Evolutionary conservation across 35 echinoderm and acorn worm genomes (phyloP), one percentile per base, ranked within the genome.

Genomic region (Apostichopus japonicus): DNA sequence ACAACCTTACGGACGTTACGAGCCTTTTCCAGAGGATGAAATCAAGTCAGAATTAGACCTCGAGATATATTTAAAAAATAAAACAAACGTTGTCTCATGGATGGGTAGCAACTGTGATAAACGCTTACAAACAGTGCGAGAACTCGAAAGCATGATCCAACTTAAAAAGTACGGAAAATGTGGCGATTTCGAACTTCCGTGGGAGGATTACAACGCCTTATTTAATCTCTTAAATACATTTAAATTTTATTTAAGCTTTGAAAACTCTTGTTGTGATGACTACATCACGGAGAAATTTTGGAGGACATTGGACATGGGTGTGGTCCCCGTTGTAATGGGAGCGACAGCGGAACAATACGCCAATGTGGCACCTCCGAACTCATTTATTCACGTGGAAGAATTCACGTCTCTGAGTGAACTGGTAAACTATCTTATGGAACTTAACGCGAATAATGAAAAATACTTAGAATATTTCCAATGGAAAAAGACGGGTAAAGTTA

Each of bases 141-240:
- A 81, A 8, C 17, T 94, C 23, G 53, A 90, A 53, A 61, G 27
- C 10, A 65, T 90, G 22, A 25, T 91, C 2, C 76, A 67, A 19
- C 55, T 94, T 15, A 77, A 94, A 15, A 90, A 44, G 14, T 94
- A 94, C 55, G 93, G 93, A 8, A 91, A 91, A 54, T 94, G 93
- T 83, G 93, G 93, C 17, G 89, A 79, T 53, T 59, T 80, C 15
- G 63, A 67, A 53, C 24, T 87, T 21, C 77, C 87, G 6, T 91
- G 89, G 88, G 24, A 72, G 2, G 79, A 91, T 62, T 83, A 55
- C 51, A 76, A 25, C n/a, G 84, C n/a, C 1, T 5, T 87, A 10
- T 10, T 25, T 6, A 19, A 13, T 11, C 57, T n/a, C 8, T 24
- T 78, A 13, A 58, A 79, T 17, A 56, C 14, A 65, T 92, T 81